Evolutionary conservation across 2,797 vertebrate species (phyloP).

Genomic region (Crypturellus tataupa): DNA sequence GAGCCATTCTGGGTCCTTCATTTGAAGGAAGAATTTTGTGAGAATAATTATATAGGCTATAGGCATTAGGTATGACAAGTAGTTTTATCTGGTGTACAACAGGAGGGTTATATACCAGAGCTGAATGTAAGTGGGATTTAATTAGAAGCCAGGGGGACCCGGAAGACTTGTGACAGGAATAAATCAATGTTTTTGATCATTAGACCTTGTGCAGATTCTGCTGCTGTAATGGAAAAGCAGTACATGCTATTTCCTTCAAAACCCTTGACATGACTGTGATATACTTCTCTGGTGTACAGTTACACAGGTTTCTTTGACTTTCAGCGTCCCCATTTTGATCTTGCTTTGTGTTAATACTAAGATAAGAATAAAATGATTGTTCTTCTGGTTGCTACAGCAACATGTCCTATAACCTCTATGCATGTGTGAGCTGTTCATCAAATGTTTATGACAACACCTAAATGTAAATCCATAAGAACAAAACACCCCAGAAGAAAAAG

Average conservation of each 20-base stretch:
- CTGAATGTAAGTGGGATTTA: conserved; percentile 48
- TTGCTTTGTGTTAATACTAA: conserved; percentile 14
- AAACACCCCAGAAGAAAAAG: not conserved
- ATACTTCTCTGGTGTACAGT: not conserved
- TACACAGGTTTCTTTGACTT: conserved; percentile 5
- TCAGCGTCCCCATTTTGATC: not conserved
- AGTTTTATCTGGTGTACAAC: conserved; percentile 48
- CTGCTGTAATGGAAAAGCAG: conserved; percentile 33
- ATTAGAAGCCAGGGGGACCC: conserved; percentile 56
- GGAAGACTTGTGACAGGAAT: conserved; percentile 56
- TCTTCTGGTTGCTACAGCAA: conserved; percentile 44
- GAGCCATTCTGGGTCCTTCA: not conserved
- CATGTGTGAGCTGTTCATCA: not conserved
- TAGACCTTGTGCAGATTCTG: conserved; percentile 43
- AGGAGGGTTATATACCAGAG: conserved; percentile 19
- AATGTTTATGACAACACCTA: conserved; percentile 9
- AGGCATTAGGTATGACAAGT: not conserved
- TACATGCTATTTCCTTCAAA: conserved; percentile 41
- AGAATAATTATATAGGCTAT: not conserved
- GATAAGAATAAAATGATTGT: not conserved
- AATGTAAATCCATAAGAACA: not conserved
- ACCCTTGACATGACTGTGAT: conserved; percentile 3
- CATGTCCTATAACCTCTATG: not conserved
- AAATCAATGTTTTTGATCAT: conserved; percentile 73
- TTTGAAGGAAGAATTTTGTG: not conserved